Base-by-base conservation (phyloP, 1,140 invertebrate genomes). In the Saccostrea echinata region DNA sequence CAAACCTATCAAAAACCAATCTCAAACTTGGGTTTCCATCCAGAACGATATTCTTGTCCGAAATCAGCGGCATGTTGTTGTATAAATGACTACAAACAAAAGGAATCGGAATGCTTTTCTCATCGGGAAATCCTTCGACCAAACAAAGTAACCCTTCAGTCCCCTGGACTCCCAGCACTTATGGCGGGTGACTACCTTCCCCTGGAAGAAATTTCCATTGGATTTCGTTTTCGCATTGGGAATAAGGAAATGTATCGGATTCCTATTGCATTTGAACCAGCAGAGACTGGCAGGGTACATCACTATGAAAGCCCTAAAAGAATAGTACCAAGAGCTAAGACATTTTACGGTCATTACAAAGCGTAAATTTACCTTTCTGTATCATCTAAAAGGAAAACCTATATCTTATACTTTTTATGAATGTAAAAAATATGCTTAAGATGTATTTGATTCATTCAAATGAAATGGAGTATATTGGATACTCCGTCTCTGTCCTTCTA, bases 171-270 rank as follows among this genome's bases (percentile, higher is more conserved):
- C 13, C 68, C 68, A 33, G 11, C 68, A 13, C 68, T 71, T 27
- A 71, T 71, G 3, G 68, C 68, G 24, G 30, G 16, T 16, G 68
- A 71, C 24, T 71, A 24, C 11, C 30, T 71, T 8, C 68, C 68
- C 24, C n/a, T 71, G n/a, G 68, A 71, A 71, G 68, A 71, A 24
- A 27, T 71, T 16, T 71, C 68, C 68, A 71, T 71, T 33, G 68
- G 68, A 12, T 71, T 71, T 18, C 68, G 68, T 71, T 71, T 71
- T 71, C 68, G 68, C 0, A 71, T 71, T 33, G 68, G 68, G 1
- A 71, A 30, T 9, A 71, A 71, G 27, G 27, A n/a, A 27, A 71
- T 71, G 68, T 71, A 71, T 30, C 24, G 24, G 16, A 71, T 71
- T 71, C 68, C 68, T 71, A 30, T 71, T 9, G 68, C 68, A 30